Base-by-base conservation (phyloP, 2,113 vertebrate genomes). In the Thamnophis sirtalis region DNA sequence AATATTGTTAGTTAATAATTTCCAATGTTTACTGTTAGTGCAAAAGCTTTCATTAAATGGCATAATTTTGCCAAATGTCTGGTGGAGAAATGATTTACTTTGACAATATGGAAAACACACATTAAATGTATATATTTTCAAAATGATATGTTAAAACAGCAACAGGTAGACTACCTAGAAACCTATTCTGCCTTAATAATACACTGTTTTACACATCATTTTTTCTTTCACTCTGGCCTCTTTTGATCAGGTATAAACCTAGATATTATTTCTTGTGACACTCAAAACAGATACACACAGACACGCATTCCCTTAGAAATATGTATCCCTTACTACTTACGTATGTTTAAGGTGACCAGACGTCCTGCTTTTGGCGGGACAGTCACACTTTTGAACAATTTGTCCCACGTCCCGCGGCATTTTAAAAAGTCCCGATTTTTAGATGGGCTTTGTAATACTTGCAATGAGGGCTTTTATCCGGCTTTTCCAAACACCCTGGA, bases 271-370 rank as follows among this genome's bases (percentile, higher is more conserved):
- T 80, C 13, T 28, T 28, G 4, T 80, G 68, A 17, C 15, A 80
- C 15, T 5, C 68, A 38, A n/a, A n/a, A 73, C 28, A n/a, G 10
- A n/a, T 4, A 68, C 10, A 63, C 60, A 63, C 24, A 28, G n/a
- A n/a, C 60, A 63, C 10, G n/a, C 24, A 13, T 92, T 88, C 5
- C 84, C 6, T 48, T 5, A 1, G 21, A 6, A 88, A 55, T 38
- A 0, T 1, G 1, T 21, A 91, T 91, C 4, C 51, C 0, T 0
- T 84, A n/a, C 7, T 48, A 19, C 7, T n/a, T n/a, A n/a, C n/a
- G n/a, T n/a, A n/a, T n/a, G n/a, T n/a, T n/a, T n/a, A n/a, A n/a
- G n/a, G n/a, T n/a, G n/a, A n/a, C n/a, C n/a, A n/a, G n/a, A n/a
- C n/a, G n/a, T n/a, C n/a, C n/a, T n/a, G n/a, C n/a, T n/a, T n/a